Evolutionary conservation across 1,140 invertebrate genomes (phyloP).

Genomic region (Magallana angulata): DNA sequence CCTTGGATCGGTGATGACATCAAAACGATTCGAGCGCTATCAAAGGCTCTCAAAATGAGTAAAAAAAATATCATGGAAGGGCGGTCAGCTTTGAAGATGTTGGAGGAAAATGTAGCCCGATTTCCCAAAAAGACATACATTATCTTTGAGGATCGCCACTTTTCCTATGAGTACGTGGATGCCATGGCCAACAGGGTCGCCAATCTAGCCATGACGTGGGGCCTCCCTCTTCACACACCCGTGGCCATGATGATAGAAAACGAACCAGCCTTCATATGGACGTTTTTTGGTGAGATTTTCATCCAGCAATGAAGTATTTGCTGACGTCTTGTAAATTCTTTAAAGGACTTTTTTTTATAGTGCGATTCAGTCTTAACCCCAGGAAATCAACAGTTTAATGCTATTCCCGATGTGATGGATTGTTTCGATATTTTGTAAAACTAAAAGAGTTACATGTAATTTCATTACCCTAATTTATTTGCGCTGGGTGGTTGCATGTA

Average conservation of each 20-base stretch:
- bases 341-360: too few relatives aligned
- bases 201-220: conserved; percentile 47
- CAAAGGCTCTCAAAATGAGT: background rate
- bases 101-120: conserved; percentile 55
- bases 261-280: conserved; percentile 67
- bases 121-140: conserved; percentile 60
- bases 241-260: conserved; percentile 68
- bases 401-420: too few relatives aligned
- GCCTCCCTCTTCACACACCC: conserved; percentile 45
- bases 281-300: conserved; percentile 60
- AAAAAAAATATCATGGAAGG: background rate
- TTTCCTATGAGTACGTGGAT: conserved; percentile 61
- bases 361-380: too few relatives aligned
- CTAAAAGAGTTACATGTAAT: too few relatives aligned
- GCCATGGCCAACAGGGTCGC: conserved; percentile 59
- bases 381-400: too few relatives aligned
- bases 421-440: too few relatives aligned
- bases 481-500: too few relatives aligned
- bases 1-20: conserved; percentile 52
- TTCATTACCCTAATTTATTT: too few relatives aligned
- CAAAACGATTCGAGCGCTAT: background rate
- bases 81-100: conserved; percentile 56
- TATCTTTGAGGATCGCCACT: conserved; percentile 59
- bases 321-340: too few relatives aligned
- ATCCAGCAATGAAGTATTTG: too few relatives aligned